Evolutionary conservation across 2,888 invertebrate species (phyloP), one percentile per base, ranked within the genome.

Genomic region (Meghimatium bilineatum): DNA sequence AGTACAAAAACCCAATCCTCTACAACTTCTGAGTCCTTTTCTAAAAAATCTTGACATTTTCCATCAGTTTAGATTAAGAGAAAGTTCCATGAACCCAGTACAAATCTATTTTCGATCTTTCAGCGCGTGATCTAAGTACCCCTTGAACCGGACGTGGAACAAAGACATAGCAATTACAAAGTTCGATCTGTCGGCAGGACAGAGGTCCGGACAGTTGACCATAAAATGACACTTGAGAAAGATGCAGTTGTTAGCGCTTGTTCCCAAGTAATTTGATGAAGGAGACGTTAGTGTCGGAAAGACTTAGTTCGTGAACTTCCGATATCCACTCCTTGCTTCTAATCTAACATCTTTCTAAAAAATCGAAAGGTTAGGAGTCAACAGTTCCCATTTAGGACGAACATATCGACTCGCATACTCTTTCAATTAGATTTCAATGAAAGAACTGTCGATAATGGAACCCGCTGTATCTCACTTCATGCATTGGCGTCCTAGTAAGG

Each of bases 141-240:
- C 38, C 71, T 71, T 38, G 38, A 38, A 36, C 71, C 71, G 71
- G 71, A 71, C 20, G 71, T 38, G 5, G 38, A 71, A 71, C 71
- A 71, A 71, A 71, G 71, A 71, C 71, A 26, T 71, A 38, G 71
- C 38, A 71, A 71, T 71, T 36, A 38, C 38, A 71, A 38, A 38
- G 17, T 71, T 71, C 38, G 71, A 71, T 71, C 38, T 20, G 23
- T 71, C 38, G 23, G 26, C 38, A 38, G 71, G 20, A 36, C 10
- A 38, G 20, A 6, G 17, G 38, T n/a, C 23, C 23, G 1, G 26
- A 38, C 20, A 36, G 38, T 71, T 23, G 38, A 8, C 29, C 23
- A 71, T 38, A 38, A 38, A 71, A 38, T 17, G 38, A 71, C 36
- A 71, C 38, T 38, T n/a, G 71, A 26, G 71, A 71, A 23, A 71